phyloP scores from a whole-genome alignment of 2,888 invertebrate species.

The Rhagophthalmus giganteus region DNA sequence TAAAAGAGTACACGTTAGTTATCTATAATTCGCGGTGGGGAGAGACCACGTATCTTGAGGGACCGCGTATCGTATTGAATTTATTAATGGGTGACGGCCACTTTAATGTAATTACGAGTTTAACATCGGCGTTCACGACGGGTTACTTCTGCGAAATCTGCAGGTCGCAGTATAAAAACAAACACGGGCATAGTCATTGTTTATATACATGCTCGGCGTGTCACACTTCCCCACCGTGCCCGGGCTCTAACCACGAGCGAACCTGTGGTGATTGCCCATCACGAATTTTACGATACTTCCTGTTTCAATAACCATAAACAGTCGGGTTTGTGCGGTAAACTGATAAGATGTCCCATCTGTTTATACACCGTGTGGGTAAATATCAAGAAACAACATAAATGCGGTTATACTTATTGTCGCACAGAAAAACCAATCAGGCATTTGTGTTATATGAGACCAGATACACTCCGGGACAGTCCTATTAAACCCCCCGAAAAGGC shows the following conservation, averaged over 20 bases:
- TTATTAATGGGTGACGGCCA: slow-evolving; percentile 1
- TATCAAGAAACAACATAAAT: not conserved
- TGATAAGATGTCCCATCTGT: not conserved
- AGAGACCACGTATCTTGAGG: slow-evolving; percentile 1
- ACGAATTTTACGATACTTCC: not conserved
- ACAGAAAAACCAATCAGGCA: slow-evolving; percentile 1
- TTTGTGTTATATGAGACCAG: slow-evolving; percentile 4
- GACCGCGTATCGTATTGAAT: slow-evolving; percentile 2
- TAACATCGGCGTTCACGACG: not conserved
- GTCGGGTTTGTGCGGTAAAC: not conserved
- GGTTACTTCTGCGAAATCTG: slow-evolving; percentile 1
- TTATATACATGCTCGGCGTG: slow-evolving; percentile 3
- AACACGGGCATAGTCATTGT: not conserved
- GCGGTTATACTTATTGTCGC: not conserved
- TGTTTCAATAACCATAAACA: slow-evolving; percentile 1
- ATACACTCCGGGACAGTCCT: too few relatives aligned
- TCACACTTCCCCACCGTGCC: not conserved
- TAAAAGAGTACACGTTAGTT: slow-evolving; percentile 9
- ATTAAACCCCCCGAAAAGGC: too few relatives aligned
- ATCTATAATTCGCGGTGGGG: slow-evolving; percentile 2
- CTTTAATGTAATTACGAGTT: too few relatives aligned
- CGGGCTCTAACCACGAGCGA: not conserved
- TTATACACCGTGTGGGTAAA: slow-evolving; percentile 2
- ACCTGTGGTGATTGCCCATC: not conserved
- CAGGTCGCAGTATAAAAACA: not conserved